Conservation (phyloP, 2,797 vertebrate species). For the Cirrhinus mrigala region DNA sequence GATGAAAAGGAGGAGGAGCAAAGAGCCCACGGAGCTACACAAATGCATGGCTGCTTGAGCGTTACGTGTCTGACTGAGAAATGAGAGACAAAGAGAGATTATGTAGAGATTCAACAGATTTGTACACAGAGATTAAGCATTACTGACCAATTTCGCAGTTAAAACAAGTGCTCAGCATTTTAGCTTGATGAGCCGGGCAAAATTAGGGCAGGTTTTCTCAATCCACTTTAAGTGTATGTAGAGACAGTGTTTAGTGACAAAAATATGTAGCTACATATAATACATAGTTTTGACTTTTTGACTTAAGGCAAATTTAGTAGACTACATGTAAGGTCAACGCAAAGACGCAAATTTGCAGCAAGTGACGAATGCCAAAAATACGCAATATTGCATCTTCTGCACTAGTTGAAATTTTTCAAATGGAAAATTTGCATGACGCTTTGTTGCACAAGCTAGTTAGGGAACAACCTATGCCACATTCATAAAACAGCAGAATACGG, state of each 20-base stretch:
- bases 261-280: not conserved
- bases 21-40: slow-evolving; percentile 52
- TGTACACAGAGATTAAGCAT: slow-evolving; percentile 40
- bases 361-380: too few species aligned
- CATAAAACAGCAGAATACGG: too few species aligned
- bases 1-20: slow-evolving; percentile 59
- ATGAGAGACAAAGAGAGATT: slow-evolving; percentile 38
- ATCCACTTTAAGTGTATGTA: not conserved
- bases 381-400: too few species aligned
- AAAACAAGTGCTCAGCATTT: slow-evolving; percentile 2
- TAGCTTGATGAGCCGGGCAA: slow-evolving; percentile 20
- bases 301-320: too few species aligned
- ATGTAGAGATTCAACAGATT: slow-evolving; percentile 44
- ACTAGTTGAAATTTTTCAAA: too few species aligned
- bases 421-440: too few species aligned
- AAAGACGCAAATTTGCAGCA: too few species aligned
- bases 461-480: too few species aligned
- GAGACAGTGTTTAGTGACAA: not conserved
- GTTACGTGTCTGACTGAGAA: slow-evolving; percentile 42
- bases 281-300: too few species aligned
- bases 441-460: too few species aligned
- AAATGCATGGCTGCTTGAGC: slow-evolving; percentile 58
- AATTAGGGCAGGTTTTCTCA: slow-evolving; percentile 34
- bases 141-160: slow-evolving; percentile 9
- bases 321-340: too few species aligned